Base-by-base conservation (phyloP, 2,113 vertebrate genomes). In the Triplophysa siluroides region DNA sequence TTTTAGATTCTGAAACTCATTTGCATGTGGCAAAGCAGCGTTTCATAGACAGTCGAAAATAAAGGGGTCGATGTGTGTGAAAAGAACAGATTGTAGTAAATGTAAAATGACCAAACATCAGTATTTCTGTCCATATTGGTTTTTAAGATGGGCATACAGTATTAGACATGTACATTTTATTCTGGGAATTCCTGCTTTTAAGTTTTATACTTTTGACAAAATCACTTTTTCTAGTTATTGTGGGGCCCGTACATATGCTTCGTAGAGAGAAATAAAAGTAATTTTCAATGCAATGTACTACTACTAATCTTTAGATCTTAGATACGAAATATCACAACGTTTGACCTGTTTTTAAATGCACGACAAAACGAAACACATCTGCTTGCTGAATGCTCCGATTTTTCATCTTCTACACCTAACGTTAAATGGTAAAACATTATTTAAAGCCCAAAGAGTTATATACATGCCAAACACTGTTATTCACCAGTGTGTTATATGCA, bases 1-100 rank as follows among this genome's bases (percentile, higher is more conserved):
- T 54, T 58, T 86, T 72, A 78, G 76, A 80, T 81, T 80, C 19
- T 81, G 88, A 79, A 66, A 82, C 75, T 65, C 66, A 76, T 62
- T 33, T 83, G 80, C 72, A 78, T 83, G 80, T 69, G 54, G 47
- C 80, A 73, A 87, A 76, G 64, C 79, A 78, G 79, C 80, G 62
- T 83, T 88, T 80, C 69, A 73, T 71, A 65, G 60, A 68, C 63
- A 43, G 43, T 41, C 38, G 33, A 38, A 7, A 70, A 26, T 65
- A n/a, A 38, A 63, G 50, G 43, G 38, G 66, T 75, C 61, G 62
- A 29, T 33, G 54, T 41, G 41, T 50, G 50, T 19, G 19, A 75
- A 63, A 64, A 50, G 4, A 13, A 41, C 13, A 8, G 10, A 58
- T n/a, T 56, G 41, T 18, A 24, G 52, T 13, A 67, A 33, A 29